A percentile compares a stretch with the other conserved stretches of the same genome.
These are phyloP conservation scores for Erythrolamprus reginae DNA, from an alignment of 2,113 vertebrate species.

Conservation along the genomic window DNA sequence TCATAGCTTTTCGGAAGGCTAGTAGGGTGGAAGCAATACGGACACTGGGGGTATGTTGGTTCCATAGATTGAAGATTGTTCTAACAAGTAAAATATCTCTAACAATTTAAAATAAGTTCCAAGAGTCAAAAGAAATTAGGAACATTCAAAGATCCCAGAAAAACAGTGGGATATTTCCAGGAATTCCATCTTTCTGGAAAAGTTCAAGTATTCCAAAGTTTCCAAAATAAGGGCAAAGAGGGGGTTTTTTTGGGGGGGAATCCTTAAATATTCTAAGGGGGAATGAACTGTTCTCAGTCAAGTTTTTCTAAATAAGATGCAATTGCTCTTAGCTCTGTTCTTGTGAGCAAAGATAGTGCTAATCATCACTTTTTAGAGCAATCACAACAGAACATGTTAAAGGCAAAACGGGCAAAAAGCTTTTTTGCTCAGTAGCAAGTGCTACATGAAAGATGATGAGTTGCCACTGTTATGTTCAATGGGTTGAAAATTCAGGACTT, in stretches of 20 bases:
- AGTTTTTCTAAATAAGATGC: not conserved
- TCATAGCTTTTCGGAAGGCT: too few species aligned
- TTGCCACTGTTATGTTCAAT: constrained; percentile 3
- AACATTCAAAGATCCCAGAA: not conserved
- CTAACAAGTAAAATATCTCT: too few species aligned
- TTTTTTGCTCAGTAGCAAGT: not conserved
- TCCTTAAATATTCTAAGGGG: not conserved
- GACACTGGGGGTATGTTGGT: too few species aligned
- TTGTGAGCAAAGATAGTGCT: constrained; percentile 4
- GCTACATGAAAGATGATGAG: not conserved
- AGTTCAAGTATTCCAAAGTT: constrained; percentile 1
- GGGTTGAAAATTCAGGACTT: constrained; percentile 34
- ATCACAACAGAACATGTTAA: constrained; percentile 17
- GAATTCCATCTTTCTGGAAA: not conserved
- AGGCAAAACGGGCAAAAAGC: not conserved
- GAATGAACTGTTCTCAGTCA: constrained; percentile 3
- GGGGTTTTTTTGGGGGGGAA: not conserved
- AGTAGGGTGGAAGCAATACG: too few species aligned
- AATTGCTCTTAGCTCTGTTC: not conserved
- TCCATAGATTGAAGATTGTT: too few species aligned
- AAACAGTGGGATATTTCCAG: not conserved
- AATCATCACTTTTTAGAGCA: constrained; percentile 17
- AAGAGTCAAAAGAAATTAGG: constrained; percentile 27
- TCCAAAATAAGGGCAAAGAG: not conserved
- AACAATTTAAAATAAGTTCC: constrained; percentile 10